phyloP scores from a whole-genome alignment of 2,888 invertebrate genomes.

The Rhagophthalmus giganteus region DNA sequence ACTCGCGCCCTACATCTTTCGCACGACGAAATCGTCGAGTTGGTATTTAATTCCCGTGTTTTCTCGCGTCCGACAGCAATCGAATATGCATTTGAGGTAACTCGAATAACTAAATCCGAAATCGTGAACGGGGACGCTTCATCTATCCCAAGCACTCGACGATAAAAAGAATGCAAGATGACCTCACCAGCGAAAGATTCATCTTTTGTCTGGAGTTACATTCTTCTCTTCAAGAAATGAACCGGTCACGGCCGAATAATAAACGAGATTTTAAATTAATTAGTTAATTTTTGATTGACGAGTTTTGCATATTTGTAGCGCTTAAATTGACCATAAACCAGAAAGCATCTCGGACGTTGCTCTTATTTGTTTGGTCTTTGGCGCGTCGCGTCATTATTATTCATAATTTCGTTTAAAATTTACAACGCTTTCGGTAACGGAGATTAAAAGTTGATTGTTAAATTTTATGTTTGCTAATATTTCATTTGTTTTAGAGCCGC shows the following conservation, averaged over 20 bases:
- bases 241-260: constrained; percentile 29
- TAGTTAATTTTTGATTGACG: constrained; percentile 4
- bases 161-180: constrained; percentile 20
- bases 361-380: background rate
- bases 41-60: constrained; percentile 16
- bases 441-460: no score
- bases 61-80: constrained; percentile 12
- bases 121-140: no score
- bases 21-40: constrained; percentile 8
- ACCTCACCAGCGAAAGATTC: constrained; percentile 26
- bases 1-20: constrained; percentile 24
- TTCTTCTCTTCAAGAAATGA: constrained; percentile 23
- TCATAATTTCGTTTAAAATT: no score
- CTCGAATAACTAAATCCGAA: constrained; percentile 10
- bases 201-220: constrained; percentile 27
- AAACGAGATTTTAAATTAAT: constrained; percentile 27
- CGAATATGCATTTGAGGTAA: constrained; percentile 9
- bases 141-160: no score
- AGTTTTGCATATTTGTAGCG: background rate
- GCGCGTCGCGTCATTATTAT: no score
- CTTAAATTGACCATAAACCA: no score
- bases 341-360: no score
- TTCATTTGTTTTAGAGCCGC: no score
- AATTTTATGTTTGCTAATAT: no score
- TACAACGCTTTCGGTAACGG: no score